Base-by-base conservation (phyloP, 1,140 invertebrate species). In the Aplysia californica region DNA sequence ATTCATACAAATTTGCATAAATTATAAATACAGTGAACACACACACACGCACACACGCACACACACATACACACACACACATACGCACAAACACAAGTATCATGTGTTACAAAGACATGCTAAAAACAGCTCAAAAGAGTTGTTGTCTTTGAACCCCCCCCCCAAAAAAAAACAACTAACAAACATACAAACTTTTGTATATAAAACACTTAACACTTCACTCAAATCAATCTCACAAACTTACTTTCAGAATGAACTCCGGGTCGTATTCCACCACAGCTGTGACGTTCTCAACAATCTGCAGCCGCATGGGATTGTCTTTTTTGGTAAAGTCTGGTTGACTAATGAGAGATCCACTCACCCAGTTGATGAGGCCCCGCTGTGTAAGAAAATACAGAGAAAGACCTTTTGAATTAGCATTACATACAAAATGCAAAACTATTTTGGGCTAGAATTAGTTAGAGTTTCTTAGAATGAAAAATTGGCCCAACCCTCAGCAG, bases 221-320 rank as follows among this genome's bases (percentile, higher is more conserved):
- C 26, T 15, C 26, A 64, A 44, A 26, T 41, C 26, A 10, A 10
- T 21, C 10, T 21, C 26, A 61, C 26, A 38, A 59, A 29, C 29
- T 50, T 83, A 91, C 90, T 88, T 91, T 91, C 5, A 91, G 82
- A 73, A 91, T 82, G 82, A 91, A 91, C 81, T 91, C 90, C 56
- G 90, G 87, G 79, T 91, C 90, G 81, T 84, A 84, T 10, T 65
- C n/a, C 23, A 84, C 77, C n/a, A 91, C 81, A 35, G 50, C 83
- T 23, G 83, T 78, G 39, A 83, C 79, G 67, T 83, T 79, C 3
- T 74, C 56, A 10, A 82, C 64, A 15, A 91, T 73, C 10, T 79
- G 72, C n/a, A 77, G 59, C 5, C 90, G 67, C 15, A 85, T 84
- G 6, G 66, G 20, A 74, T 90, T 88, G 6, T 77, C 72, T 35